Conservation (phyloP, 2,113 vertebrate genomes). For the Scomber japonicus region DNA sequence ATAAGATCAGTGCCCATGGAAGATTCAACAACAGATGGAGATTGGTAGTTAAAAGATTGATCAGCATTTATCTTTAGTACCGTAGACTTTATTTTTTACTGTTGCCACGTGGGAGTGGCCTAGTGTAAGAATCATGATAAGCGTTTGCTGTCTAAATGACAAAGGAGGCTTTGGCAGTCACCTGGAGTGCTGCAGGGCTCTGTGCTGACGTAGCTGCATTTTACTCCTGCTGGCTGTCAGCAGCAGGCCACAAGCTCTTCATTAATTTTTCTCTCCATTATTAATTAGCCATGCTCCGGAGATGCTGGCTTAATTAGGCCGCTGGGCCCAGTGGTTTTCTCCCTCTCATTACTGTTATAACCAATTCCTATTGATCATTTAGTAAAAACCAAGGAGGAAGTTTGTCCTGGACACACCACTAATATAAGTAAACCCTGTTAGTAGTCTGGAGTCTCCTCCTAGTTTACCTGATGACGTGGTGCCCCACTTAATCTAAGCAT, state of each 20-base stretch:
- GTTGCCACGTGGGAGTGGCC: constrained; percentile 36
- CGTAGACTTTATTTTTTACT: constrained; percentile 23
- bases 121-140: constrained; percentile 49
- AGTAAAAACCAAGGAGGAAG: constrained; percentile 53
- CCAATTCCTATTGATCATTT: constrained; percentile 75
- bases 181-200: constrained; percentile 67
- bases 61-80: constrained; percentile 27
- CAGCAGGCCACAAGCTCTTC: constrained; percentile 66
- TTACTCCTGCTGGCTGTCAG: constrained; percentile 75
- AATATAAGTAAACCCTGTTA: constrained; percentile 41
- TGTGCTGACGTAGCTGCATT: constrained; percentile 71
- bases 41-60: constrained; percentile 39
- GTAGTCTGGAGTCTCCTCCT: constrained; percentile 11
- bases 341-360: constrained; percentile 72
- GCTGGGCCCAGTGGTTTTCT: constrained; percentile 64
- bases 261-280: constrained; percentile 73
- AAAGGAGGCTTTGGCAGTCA: constrained; percentile 69
- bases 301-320: constrained; percentile 78
- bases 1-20: constrained; percentile 46
- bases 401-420: constrained; percentile 40
- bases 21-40: constrained; percentile 55
- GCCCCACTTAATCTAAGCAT: constrained; percentile 16
- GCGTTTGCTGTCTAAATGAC: constrained; percentile 60
- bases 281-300: constrained; percentile 78
- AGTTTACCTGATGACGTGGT: background rate